These are phyloP conservation scores for Polydrusus cervinus DNA, from an alignment of 2,888 invertebrate species.

Conservation along the genomic window DNA sequence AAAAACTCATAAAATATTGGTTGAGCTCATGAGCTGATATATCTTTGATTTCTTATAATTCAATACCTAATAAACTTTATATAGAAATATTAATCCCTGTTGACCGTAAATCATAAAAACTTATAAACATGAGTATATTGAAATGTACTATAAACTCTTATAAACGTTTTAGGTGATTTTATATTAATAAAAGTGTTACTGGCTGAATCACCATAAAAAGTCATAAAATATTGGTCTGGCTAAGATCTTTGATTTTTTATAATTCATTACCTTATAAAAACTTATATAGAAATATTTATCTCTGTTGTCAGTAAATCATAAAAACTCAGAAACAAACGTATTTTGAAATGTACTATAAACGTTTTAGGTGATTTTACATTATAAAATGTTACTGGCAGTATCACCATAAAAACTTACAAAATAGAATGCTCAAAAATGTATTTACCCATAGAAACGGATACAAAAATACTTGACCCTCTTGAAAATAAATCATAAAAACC, in stretches of 20 bases:
- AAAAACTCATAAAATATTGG: not conserved
- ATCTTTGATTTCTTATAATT: not conserved
- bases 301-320: not conserved
- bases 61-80: not conserved
- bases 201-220: not conserved
- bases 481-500: not conserved
- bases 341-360: not conserved
- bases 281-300: constrained; percentile 1
- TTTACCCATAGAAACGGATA: not conserved
- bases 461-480: not conserved
- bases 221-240: not conserved
- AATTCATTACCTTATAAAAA: not conserved
- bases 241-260: not conserved
- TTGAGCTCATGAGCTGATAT: not conserved
- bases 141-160: not conserved
- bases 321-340: not conserved
- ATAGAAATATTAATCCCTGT: not conserved
- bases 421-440: not conserved
- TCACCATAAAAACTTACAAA: not conserved
- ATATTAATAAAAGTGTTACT: not conserved
- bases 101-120: not conserved
- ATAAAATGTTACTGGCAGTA: not conserved
- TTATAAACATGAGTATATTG: not conserved
- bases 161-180: not conserved
- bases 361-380: not conserved